Conservation (phyloP, 2,797 vertebrate genomes). For the Pseudocheirus occidentalis region DNA sequence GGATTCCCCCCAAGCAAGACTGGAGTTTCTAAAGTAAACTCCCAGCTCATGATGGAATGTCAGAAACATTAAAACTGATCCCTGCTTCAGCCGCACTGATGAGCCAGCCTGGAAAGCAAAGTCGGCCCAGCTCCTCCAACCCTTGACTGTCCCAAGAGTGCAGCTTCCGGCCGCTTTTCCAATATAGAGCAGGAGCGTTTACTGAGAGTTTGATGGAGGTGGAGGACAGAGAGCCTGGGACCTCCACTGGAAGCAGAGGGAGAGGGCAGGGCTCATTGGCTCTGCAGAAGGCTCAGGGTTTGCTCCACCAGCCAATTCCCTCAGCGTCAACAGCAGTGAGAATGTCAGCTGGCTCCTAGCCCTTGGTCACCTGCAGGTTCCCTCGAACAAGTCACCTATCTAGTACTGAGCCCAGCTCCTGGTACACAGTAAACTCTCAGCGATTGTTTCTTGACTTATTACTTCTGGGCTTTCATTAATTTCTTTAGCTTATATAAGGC, state of each 20-base stretch:
- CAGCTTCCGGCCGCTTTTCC: not conserved
- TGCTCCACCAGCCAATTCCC: not conserved
- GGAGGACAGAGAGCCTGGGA: not conserved
- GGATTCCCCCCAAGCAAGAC: not conserved
- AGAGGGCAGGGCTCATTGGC: not conserved
- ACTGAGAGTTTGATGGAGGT: not conserved
- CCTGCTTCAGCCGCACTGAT: not conserved
- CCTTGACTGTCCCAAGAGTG: not conserved
- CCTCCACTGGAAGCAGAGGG: not conserved
- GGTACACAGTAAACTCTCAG: not conserved
- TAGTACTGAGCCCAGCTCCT: not conserved
- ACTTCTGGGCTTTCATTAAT: not conserved
- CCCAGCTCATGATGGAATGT: not conserved
- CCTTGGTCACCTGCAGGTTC: not conserved
- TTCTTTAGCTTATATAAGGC: not conserved
- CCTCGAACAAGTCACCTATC: not conserved
- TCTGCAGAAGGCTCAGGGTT: not conserved
- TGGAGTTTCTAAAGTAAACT: constrained; percentile 2
- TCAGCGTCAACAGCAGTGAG: not conserved
- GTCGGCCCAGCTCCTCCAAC: not conserved
- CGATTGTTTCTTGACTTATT: not conserved
- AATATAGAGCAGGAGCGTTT: not conserved
- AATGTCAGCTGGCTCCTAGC: not conserved
- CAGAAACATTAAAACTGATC: not conserved
- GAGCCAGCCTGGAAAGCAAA: not conserved